Percentiles rank a stretch among this genome's conserved stretches.
phyloP scores from a whole-genome alignment of 2,888 invertebrate species.

The Invenusta paracnida region DNA sequence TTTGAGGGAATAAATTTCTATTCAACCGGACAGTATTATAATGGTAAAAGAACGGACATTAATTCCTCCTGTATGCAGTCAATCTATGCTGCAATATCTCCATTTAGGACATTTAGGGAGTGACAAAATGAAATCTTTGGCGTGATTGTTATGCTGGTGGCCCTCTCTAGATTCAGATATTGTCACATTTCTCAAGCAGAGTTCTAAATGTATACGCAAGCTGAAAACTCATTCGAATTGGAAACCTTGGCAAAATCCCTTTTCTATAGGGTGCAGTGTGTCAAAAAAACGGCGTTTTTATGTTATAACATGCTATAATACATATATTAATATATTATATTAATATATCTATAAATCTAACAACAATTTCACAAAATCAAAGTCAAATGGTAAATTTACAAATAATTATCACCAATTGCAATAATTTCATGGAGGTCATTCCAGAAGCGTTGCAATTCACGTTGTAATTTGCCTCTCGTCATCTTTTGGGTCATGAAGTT shows the following conservation, averaged over 20 bases:
- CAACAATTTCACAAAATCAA: too few species aligned
- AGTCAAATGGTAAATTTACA: too few species aligned
- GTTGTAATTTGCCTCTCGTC: too few species aligned
- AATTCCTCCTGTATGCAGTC: neutral
- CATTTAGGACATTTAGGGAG: neutral
- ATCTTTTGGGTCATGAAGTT: too few species aligned
- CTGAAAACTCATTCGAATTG: neutral
- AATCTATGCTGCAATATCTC: neutral
- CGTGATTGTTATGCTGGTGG: conserved; percentile 3
- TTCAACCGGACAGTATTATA: neutral
- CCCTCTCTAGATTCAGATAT: neutral
- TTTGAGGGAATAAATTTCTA: neutral
- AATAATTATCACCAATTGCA: too few species aligned
- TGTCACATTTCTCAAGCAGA: neutral
- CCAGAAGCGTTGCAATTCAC: too few species aligned
- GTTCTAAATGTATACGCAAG: neutral
- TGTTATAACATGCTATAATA: too few species aligned
- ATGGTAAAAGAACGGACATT: conserved; percentile 4
- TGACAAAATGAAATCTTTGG: conserved; percentile 19
- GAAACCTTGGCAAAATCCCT: conserved; percentile 19
- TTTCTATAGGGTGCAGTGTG: too few species aligned
- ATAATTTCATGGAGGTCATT: too few species aligned
- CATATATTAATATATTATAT: too few species aligned
- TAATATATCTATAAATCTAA: too few species aligned
- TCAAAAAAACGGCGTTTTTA: too few species aligned